phyloP scores from a whole-genome alignment of 1,140 invertebrate genomes.

The Pseudomyrmex flavicornis region DNA sequence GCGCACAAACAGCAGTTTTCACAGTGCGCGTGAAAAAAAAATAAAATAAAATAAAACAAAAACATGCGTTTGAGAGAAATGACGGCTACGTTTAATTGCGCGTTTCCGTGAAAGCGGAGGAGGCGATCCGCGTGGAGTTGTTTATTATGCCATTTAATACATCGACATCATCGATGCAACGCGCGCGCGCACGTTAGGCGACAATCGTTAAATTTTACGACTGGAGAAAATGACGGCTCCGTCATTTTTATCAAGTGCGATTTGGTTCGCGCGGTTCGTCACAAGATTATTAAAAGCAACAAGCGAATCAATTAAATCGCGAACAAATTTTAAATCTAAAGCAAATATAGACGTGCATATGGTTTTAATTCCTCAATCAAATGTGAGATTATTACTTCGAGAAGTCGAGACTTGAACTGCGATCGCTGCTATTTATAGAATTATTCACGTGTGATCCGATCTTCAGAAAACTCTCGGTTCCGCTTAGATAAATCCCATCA shows the following conservation, averaged over 20 bases:
- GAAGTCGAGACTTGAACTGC: not conserved
- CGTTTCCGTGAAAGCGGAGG: not conserved
- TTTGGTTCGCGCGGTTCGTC: no score
- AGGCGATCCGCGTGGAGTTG: not conserved
- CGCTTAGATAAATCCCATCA: not conserved
- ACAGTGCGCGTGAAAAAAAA: no score
- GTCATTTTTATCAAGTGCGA: not conserved
- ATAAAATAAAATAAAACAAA: no score
- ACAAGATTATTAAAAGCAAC: no score
- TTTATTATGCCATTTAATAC: not conserved
- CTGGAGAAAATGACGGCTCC: not conserved
- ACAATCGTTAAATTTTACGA: constrained; percentile 5
- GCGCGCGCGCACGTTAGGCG: not conserved
- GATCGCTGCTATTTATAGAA: not conserved
- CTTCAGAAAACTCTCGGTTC: not conserved
- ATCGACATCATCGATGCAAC: not conserved
- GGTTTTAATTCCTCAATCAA: no score
- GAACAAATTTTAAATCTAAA: no score
- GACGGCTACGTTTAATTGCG: not conserved
- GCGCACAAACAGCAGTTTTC: not conserved
- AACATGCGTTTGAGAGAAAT: not conserved
- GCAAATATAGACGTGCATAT: no score
- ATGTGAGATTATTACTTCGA: no score
- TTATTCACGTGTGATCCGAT: constrained; percentile 18
- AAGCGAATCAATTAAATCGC: not conserved